Evolutionary conservation across 2,888 invertebrate species (phyloP), one percentile per base, ranked within the genome.

Genomic region (Xanthia icteritia): DNA sequence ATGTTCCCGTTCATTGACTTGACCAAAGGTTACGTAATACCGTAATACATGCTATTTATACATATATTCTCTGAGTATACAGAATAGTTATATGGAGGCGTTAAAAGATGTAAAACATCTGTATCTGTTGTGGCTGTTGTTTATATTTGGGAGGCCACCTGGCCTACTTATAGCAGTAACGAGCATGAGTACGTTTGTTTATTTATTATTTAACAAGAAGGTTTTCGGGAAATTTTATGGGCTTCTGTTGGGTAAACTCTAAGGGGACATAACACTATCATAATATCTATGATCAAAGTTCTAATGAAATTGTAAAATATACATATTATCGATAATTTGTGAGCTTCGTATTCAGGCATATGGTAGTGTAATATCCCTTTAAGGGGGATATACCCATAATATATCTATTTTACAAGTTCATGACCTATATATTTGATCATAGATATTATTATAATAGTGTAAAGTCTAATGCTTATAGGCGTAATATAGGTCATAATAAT

Each of bases 71-170:
- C 60, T 1, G 36, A 64, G n/a, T 36, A 54, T 36, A 56, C 42
- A 61, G 20, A 54, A 17, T 56, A 48, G 60, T 20, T 27, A 45
- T 17, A 36, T n/a, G 45, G 36, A 58, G 54, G 17, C 58, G 58
- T 60, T 73, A 54, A 64, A 67, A 79, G 36, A 75, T 31, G 39
- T 75, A n/a, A 66, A 72, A 66, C 74, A 77, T 69, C n/a, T 67
- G 48, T 63, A 74, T 75, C 39, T 65, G 60, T 69, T 72, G n/a
- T 27, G 42, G 15, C 15, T n/a, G 60, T n/a, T 83, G 58, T 69
- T 60, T 83, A 54, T 61, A 5, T 5, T 54, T 20, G 27, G 27
- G 42, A 42, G 15, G 58, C 84, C 84, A 73, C 11, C 61, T 82
- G 77, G 64, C 69, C 63, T 15, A 13, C 20, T 60, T 67, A 31